Evolutionary conservation across 2,888 invertebrate species (phyloP).

Genomic region (Blastobasis lacticolella): DNA sequence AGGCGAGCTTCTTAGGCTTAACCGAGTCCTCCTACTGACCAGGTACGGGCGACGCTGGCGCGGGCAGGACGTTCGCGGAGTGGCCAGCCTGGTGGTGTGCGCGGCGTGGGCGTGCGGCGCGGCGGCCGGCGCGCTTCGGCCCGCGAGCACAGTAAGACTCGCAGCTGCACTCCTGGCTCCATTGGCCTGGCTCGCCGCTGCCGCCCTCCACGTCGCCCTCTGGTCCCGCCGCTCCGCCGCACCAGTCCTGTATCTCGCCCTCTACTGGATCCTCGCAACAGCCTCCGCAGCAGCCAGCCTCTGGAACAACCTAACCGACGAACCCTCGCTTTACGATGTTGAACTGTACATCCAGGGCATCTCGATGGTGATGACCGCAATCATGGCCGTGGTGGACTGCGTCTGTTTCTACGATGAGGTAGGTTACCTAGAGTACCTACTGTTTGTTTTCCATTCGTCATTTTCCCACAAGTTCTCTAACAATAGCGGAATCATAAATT

Average conservation of each 20-base stretch:
- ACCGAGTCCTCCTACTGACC: background rate
- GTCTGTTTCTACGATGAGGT: slow-evolving; percentile 66
- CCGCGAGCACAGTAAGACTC: slow-evolving; percentile 37
- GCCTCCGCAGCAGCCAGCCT: slow-evolving; percentile 40
- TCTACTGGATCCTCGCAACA: slow-evolving; percentile 60
- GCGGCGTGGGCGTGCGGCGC: slow-evolving; percentile 49
- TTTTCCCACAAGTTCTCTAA: too few relatives aligned
- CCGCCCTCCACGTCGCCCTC: slow-evolving; percentile 50
- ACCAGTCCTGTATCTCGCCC: slow-evolving; percentile 56
- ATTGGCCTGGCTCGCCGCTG: slow-evolving; percentile 56
- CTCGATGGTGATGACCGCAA: slow-evolving; percentile 35
- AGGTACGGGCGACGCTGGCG: slow-evolving; percentile 44
- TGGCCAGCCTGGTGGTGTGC: slow-evolving; percentile 41
- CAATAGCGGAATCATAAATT: too few relatives aligned
- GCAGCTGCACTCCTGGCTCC: slow-evolving; percentile 48
- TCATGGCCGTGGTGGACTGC: slow-evolving; percentile 49
- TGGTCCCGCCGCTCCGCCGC: slow-evolving; percentile 56
- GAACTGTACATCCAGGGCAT: slow-evolving; percentile 47
- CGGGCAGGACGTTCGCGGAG: slow-evolving; percentile 51
- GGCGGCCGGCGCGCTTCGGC: slow-evolving; percentile 42
- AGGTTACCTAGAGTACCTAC: slow-evolving; percentile 11
- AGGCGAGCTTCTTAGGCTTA: too few relatives aligned
- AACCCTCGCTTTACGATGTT: slow-evolving; percentile 26
- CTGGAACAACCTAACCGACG: slow-evolving; percentile 33
- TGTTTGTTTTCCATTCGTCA: too few relatives aligned